Evolutionary conservation across 1,140 invertebrate genomes (phyloP).

Genomic region (Chelonus insularis): DNA sequence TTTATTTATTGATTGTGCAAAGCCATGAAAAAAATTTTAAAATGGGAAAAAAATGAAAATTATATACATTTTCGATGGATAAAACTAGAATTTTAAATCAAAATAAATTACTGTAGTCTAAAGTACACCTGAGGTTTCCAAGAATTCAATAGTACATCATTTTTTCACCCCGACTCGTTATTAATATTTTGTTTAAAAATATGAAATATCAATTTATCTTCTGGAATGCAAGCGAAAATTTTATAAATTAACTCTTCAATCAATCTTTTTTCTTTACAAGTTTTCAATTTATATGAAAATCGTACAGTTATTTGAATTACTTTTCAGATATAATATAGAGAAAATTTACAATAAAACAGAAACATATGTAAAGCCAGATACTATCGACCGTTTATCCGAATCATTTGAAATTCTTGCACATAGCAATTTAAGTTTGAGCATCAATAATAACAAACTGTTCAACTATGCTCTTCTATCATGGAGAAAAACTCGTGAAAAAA

Average conservation of each 20-base stretch:
- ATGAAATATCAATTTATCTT: too few species aligned
- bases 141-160: too few species aligned
- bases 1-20: too few species aligned
- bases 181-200: too few species aligned
- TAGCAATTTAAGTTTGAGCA: conserved; percentile 51
- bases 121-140: too few species aligned
- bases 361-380: conserved; percentile 39
- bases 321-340: conserved; percentile 47
- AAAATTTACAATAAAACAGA: conserved; percentile 49
- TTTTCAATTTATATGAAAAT: background rate
- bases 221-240: too few species aligned
- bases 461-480: conserved; percentile 49
- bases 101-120: too few species aligned
- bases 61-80: background rate
- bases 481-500: conserved; percentile 1
- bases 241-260: too few species aligned
- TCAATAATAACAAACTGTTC: conserved; percentile 55
- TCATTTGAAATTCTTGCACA: conserved; percentile 47
- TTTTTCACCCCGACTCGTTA: too few species aligned
- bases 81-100: too few species aligned
- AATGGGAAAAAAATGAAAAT: background rate
- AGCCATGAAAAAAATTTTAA: too few species aligned
- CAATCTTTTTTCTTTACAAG: background rate
- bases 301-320: background rate
- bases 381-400: conserved; percentile 49